These are phyloP conservation scores for Chinchilla lanigera DNA, from an alignment of 2,113 vertebrate genomes.

Conservation along the genomic window DNA sequence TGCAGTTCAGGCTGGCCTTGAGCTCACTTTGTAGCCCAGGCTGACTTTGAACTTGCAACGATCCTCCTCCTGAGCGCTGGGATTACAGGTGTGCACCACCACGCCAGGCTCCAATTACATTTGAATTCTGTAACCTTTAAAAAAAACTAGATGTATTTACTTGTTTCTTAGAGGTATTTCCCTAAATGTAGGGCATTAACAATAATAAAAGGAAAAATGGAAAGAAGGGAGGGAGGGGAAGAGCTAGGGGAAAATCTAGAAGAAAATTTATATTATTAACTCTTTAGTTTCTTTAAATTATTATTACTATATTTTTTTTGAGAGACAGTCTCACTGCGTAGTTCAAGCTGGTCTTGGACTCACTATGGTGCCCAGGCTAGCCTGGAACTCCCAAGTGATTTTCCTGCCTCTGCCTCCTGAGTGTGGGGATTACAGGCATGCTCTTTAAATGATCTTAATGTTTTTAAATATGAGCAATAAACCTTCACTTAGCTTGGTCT, in stretches of 20 bases:
- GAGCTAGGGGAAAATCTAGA: neutral
- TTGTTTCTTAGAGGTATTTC: neutral
- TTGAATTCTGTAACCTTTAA: neutral
- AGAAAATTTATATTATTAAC: neutral
- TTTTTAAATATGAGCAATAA: neutral
- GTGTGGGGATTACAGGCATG: neutral
- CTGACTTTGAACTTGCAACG: too few relatives aligned
- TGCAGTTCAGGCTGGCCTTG: too few relatives aligned
- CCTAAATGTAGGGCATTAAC: neutral
- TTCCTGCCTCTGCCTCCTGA: neutral
- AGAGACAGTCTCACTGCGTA: neutral
- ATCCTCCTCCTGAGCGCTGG: too few relatives aligned
- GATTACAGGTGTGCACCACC: too few relatives aligned
- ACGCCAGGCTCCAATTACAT: neutral
- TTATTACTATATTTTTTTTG: neutral
- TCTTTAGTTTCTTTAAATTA: neutral
- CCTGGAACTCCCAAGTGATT: neutral
- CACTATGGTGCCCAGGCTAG: neutral
- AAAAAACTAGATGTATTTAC: neutral
- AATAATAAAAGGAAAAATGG: neutral
- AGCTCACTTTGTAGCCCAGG: too few relatives aligned
- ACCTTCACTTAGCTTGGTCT: neutral
- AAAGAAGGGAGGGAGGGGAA: neutral
- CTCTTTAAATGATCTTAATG: neutral
- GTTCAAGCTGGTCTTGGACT: too few relatives aligned